phyloP scores from a whole-genome alignment of 2,888 invertebrate species.

The Acrobeloides nanus region DNA sequence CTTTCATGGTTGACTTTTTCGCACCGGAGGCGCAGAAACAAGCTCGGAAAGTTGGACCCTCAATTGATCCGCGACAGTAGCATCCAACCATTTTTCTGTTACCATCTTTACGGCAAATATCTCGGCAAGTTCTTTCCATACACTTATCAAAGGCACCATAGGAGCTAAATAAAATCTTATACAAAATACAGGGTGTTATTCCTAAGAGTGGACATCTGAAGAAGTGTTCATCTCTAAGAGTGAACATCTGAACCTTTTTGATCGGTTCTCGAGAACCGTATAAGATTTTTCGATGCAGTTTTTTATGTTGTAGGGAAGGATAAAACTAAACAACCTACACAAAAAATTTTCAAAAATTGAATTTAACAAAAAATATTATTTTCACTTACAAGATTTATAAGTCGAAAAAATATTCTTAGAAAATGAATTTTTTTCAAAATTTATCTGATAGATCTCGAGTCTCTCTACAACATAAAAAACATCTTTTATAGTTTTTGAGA shows the following conservation, averaged over 20 bases:
- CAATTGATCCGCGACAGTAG: conserved; percentile 27
- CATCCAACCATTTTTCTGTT: conserved; percentile 22
- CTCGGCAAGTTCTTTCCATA: conserved; percentile 20
- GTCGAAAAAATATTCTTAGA: too few species aligned
- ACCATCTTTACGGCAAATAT: conserved; percentile 28
- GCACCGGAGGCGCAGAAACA: conserved; percentile 29
- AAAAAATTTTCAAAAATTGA: conserved; percentile 5
- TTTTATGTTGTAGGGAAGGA: too few species aligned
- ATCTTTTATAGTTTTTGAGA: too few species aligned
- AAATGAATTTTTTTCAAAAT: too few species aligned
- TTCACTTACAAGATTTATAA: too few species aligned
- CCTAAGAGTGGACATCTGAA: not conserved
- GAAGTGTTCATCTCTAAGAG: conserved; percentile 9
- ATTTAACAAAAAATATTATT: conserved; percentile 8
- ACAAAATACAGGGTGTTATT: not conserved
- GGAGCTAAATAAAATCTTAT: conserved; percentile 19
- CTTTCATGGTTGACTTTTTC: too few species aligned
- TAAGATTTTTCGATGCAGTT: too few species aligned
- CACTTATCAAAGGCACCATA: conserved; percentile 28
- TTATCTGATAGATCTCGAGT: too few species aligned
- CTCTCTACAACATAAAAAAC: too few species aligned
- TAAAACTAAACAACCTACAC: too few species aligned
- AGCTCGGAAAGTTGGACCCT: conserved; percentile 27
- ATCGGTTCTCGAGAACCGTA: too few species aligned
- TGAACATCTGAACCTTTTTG: too few species aligned